Percentiles rank a stretch among this genome's conserved stretches.
phyloP scores from a whole-genome alignment of 64 coral and sea anemone species.

The Platygyra sinensis region DNA sequence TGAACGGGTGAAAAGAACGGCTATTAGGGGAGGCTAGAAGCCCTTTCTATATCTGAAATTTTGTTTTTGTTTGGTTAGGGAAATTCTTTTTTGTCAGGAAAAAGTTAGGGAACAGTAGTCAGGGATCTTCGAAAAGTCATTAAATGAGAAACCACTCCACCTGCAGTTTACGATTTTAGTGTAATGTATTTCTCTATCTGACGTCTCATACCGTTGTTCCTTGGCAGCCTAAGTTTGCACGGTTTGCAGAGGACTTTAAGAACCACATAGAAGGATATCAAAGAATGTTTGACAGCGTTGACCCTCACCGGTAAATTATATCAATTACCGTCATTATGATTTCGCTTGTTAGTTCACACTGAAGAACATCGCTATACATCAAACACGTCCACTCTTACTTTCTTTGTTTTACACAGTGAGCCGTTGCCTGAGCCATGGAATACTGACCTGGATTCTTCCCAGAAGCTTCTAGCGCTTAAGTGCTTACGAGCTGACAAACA shows the following conservation, averaged over 20 bases:
- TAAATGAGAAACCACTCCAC: no score
- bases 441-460: slow-evolving; percentile 81
- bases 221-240: slow-evolving; percentile 72
- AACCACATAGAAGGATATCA: slow-evolving; percentile 75
- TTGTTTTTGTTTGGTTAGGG: no score
- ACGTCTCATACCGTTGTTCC: not conserved
- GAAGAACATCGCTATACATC: not conserved
- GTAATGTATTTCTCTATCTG: not conserved
- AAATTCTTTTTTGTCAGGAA: no score
- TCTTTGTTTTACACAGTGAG: slow-evolving; percentile 54
- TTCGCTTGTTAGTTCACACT: not conserved
- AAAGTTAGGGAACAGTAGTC: no score
- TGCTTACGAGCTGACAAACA: slow-evolving; percentile 94
- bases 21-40: no score
- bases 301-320: slow-evolving; percentile 86
- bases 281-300: slow-evolving; percentile 88
- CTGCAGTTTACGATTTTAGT: no score
- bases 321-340: not conserved
- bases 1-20: no score
- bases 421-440: slow-evolving; percentile 90
- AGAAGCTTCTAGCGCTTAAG: slow-evolving; percentile 89
- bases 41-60: no score
- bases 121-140: no score
- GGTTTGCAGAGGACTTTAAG: slow-evolving; percentile 84
- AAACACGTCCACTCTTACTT: not conserved